These are phyloP conservation scores for human DNA, from an alignment of 2,113 vertebrate genomes.

Conservation along the genomic window DNA sequence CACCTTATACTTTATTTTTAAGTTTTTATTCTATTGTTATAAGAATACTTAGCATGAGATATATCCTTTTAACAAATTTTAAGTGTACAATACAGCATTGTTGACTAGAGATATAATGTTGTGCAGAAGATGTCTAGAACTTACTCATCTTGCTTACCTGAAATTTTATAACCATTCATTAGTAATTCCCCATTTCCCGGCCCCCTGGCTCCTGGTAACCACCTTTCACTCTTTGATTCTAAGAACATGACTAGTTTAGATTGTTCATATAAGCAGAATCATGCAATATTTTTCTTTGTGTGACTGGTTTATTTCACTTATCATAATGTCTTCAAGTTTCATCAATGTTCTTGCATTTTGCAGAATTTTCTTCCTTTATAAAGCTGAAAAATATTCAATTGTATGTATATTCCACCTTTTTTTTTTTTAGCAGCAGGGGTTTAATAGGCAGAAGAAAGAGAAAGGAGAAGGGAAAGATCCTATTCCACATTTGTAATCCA, in stretches of 20 bases:
- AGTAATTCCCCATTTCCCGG: background rate
- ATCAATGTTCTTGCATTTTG: background rate
- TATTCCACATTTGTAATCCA: too few species aligned
- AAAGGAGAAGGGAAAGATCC: too few species aligned
- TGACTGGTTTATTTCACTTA: background rate
- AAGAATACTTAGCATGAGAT: background rate
- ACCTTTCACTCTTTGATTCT: background rate
- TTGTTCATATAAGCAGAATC: background rate
- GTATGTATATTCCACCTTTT: background rate
- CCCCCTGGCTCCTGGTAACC: background rate
- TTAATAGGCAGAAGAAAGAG: too few species aligned
- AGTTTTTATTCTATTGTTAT: background rate
- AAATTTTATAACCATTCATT: background rate
- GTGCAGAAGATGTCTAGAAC: background rate
- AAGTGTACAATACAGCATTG: background rate
- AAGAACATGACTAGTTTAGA: background rate
- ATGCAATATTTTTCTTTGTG: background rate
- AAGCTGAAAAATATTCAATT: background rate
- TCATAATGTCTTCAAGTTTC: background rate
- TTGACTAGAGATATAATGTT: too few species aligned
- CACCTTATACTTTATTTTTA: too few species aligned
- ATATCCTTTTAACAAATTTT: background rate
- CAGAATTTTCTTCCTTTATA: background rate
- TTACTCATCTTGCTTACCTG: background rate
- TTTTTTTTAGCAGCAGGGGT: too few species aligned